These are phyloP conservation scores for Leptodactylus fuscus DNA, from an alignment of 2,113 vertebrate species.

Conservation along the genomic window DNA sequence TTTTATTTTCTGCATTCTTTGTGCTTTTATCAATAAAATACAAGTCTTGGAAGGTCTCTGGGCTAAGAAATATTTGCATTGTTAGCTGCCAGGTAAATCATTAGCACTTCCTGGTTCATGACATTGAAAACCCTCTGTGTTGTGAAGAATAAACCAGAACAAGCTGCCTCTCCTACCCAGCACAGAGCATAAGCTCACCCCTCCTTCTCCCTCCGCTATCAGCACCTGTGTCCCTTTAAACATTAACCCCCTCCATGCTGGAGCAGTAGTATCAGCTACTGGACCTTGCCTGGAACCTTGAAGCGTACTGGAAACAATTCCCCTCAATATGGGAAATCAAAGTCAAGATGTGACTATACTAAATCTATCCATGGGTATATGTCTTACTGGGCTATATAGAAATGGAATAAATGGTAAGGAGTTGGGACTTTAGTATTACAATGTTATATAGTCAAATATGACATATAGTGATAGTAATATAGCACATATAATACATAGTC, in stretches of 20 bases:
- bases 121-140: slow-evolving; percentile 66
- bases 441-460: too few relatives aligned
- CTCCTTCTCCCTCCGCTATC: slow-evolving; percentile 60
- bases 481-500: too few relatives aligned
- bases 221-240: slow-evolving; percentile 64
- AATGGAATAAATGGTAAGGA: neutral
- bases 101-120: slow-evolving; percentile 75
- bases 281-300: neutral
- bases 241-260: slow-evolving; percentile 61
- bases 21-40: neutral
- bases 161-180: slow-evolving; percentile 2
- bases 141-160: slow-evolving; percentile 63
- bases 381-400: neutral
- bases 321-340: neutral
- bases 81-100: slow-evolving; percentile 65
- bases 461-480: too few relatives aligned
- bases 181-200: too few relatives aligned
- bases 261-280: neutral
- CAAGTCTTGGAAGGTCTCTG: slow-evolving; percentile 24
- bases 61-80: slow-evolving; percentile 72
- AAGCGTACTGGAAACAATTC: neutral
- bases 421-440: too few relatives aligned
- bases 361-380: neutral
- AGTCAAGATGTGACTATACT: neutral
- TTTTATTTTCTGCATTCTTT: neutral